These are phyloP conservation scores for Gyrodactylus bullatarudis DNA, from an alignment of 1,140 invertebrate species.

Conservation along the genomic window DNA sequence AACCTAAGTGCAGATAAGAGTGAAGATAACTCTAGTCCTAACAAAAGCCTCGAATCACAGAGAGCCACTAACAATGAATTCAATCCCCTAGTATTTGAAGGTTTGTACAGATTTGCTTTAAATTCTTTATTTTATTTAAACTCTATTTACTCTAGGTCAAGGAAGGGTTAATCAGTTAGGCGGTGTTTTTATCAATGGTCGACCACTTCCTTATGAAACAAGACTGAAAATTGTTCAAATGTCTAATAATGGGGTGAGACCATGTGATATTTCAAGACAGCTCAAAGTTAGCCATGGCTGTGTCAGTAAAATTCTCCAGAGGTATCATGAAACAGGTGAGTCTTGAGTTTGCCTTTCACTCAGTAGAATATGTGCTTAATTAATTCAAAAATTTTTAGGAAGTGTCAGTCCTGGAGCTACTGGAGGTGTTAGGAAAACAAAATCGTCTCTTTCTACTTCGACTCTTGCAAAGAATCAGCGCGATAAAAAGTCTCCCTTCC, in stretches of 20 bases:
- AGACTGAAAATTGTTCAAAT: slow-evolving; percentile 72
- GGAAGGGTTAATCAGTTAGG: slow-evolving; percentile 59
- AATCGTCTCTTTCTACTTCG: too few relatives aligned
- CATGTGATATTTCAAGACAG: slow-evolving; percentile 68
- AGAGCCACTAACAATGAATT: background rate
- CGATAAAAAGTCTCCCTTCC: too few relatives aligned
- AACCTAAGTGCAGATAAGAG: background rate
- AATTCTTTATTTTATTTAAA: background rate
- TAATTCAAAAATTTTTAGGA: too few relatives aligned
- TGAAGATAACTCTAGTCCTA: background rate
- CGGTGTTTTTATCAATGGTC: slow-evolving; percentile 77
- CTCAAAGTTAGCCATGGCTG: slow-evolving; percentile 76
- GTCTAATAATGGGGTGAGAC: slow-evolving; percentile 56
- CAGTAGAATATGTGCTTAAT: too few relatives aligned
- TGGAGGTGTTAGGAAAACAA: background rate
- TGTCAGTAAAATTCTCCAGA: slow-evolving; percentile 76
- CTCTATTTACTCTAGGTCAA: slow-evolving; percentile 4
- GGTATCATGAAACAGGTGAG: slow-evolving; percentile 67
- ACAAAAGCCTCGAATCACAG: too few relatives aligned
- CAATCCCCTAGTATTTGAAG: background rate
- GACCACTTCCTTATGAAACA: slow-evolving; percentile 68
- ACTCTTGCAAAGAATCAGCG: too few relatives aligned
- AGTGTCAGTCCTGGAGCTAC: background rate
- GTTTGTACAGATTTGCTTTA: background rate
- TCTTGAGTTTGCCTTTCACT: too few relatives aligned